Evolutionary conservation across 2,888 invertebrate species (phyloP), one percentile per base, ranked within the genome.

Genomic region (Pseudococcus jackbeardsleyi): DNA sequence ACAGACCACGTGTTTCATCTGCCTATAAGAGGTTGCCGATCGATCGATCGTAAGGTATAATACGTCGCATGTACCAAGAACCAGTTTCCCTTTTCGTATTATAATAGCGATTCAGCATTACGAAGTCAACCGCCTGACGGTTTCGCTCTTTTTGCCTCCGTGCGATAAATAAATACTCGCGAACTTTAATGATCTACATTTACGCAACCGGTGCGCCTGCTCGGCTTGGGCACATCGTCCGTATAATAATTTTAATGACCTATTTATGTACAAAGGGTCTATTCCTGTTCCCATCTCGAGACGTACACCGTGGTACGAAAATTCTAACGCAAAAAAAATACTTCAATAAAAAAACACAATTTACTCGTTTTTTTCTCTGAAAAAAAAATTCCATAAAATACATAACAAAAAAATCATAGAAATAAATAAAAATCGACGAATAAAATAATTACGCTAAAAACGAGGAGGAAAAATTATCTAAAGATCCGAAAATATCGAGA

Each of bases 141-240:
- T 72, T 33, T 33, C 39, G 11, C 39, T 39, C 26, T 33, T 33
- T 33, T 33, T 22, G 39, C 39, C 26, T 19, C 17, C 79, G 68
- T 33, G 26, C 26, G 26, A 33, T 33, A 33, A 33, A 72, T 72
- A 22, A 22, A 33, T 26, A 72, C 33, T 33, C 68, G 68, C 68
- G 42, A 79, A 79, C 79, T 79, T 79, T 79, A 79, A 79, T 79
- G 79, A 79, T 79, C 79, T 79, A 79, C 15, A 79, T 79, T 79
- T 79, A 79, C 79, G 79, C 79, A 79, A 79, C 79, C 17, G 77
- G 15, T 15, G 26, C 5, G 17, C 54, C 15, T 1, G 59, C 7
- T 19, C 19, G 19, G 19, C 19, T 59, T 59, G 19, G n/a, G 5
- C 19, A 19, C 17, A 79, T n/a, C 26, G 26, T 33, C 26, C 26